phyloP scores from a whole-genome alignment of 2,113 vertebrate species.

The Petrocephalus zakoni region DNA sequence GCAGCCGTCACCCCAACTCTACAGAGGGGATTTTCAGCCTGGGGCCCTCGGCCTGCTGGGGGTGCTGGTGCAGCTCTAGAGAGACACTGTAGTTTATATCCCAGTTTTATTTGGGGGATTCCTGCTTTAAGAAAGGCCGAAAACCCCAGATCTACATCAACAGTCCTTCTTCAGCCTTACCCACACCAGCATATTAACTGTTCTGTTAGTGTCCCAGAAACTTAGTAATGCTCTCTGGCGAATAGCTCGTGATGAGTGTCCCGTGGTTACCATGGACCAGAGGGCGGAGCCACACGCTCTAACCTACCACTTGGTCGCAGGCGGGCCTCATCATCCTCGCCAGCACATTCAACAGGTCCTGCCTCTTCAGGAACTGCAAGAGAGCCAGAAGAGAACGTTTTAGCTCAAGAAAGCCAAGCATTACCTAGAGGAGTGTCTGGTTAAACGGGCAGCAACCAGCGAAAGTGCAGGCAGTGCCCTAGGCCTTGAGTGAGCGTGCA shows the following conservation, averaged over 20 bases:
- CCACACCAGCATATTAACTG: background rate
- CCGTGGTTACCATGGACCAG: too few species aligned
- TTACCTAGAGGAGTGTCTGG: background rate
- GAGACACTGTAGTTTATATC: background rate
- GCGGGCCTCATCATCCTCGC: slow-evolving; percentile 95
- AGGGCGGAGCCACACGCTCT: background rate
- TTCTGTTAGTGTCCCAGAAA: background rate
- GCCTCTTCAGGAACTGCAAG: slow-evolving; percentile 88
- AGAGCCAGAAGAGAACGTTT: slow-evolving; percentile 7
- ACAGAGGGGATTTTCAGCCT: background rate
- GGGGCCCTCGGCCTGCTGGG: background rate
- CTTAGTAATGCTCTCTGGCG: background rate
- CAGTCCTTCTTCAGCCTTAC: background rate
- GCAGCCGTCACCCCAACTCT: background rate
- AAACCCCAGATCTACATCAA: background rate
- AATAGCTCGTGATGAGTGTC: background rate
- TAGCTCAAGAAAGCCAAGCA: background rate
- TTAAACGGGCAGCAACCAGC: background rate
- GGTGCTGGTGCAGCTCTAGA: background rate
- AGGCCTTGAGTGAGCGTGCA: background rate
- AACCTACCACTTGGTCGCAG: slow-evolving; percentile 91
- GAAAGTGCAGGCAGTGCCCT: background rate
- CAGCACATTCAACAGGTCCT: slow-evolving; percentile 91
- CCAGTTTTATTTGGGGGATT: background rate
- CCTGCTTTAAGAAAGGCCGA: background rate